Evolutionary conservation across 2,888 invertebrate species (phyloP).

Genomic region (Drosophila borborema): DNA sequence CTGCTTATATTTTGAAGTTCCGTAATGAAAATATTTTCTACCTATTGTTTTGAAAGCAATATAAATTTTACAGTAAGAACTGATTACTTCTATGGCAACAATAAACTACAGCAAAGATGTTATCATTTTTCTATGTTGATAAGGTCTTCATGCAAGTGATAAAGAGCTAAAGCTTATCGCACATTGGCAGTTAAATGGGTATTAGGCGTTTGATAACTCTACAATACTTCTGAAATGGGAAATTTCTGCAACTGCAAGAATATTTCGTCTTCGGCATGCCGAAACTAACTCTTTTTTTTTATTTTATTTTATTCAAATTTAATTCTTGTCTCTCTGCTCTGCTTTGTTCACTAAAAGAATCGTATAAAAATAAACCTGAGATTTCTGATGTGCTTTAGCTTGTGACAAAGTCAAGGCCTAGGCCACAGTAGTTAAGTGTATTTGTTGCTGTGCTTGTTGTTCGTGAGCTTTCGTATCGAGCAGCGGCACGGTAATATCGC

Average conservation of each 20-base stretch:
- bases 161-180: neutral
- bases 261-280: conserved; percentile 2
- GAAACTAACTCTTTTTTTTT: neutral
- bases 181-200: neutral
- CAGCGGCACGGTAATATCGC: conserved; percentile 75
- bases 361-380: conserved; percentile 76
- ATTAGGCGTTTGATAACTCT: neutral
- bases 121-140: neutral
- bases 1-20: neutral
- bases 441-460: conserved; percentile 26
- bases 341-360: conserved; percentile 13
- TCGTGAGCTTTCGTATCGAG: conserved; percentile 49
- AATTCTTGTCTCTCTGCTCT: neutral
- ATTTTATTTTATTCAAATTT: too few species aligned
- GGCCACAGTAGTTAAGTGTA: conserved; percentile 41
- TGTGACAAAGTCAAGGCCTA: conserved; percentile 28
- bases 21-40: neutral
- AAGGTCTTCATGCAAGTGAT: neutral
- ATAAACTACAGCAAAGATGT: neutral
- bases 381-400: conserved; percentile 46
- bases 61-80: neutral
- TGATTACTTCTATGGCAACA: conserved; percentile 1
- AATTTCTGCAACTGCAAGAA: neutral
- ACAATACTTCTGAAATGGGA: neutral
- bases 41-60: neutral